Evolutionary conservation across 2,113 vertebrate species (phyloP).

Genomic region (Equus quagga): DNA sequence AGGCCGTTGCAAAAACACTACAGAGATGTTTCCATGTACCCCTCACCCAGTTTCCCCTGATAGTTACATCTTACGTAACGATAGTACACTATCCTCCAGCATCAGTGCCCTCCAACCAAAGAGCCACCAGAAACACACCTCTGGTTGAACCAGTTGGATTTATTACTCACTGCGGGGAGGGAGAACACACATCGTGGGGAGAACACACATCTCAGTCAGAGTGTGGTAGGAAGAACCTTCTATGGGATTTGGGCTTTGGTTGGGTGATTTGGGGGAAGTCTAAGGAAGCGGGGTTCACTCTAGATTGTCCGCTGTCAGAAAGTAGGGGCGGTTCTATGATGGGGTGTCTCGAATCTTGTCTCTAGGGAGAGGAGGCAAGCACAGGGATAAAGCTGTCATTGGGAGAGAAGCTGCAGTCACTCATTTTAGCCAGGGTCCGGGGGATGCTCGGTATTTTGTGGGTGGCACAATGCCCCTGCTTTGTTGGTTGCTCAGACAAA

Average conservation of each 20-base stretch:
- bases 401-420: neutral
- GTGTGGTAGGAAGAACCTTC: neutral
- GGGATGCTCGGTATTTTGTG: neutral
- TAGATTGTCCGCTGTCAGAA: neutral
- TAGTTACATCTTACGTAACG: neutral
- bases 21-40: neutral
- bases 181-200: neutral
- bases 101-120: neutral
- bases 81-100: accelerated
- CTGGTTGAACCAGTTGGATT: neutral
- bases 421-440: neutral
- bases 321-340: neutral
- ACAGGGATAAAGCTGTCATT: neutral
- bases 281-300: neutral
- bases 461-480: neutral
- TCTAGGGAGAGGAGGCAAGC: neutral
- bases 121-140: neutral
- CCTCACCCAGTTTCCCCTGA: neutral
- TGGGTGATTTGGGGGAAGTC: neutral
- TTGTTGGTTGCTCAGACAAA: neutral
- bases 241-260: neutral
- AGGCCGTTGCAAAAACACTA: neutral
- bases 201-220: neutral
- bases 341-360: neutral
- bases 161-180: neutral